Percentiles rank a stretch among this genome's conserved stretches.
Conservation (phyloP, 37 sponge, comb jelly and placozoan genomes). For the Mnemiopsis leidyi region DNA sequence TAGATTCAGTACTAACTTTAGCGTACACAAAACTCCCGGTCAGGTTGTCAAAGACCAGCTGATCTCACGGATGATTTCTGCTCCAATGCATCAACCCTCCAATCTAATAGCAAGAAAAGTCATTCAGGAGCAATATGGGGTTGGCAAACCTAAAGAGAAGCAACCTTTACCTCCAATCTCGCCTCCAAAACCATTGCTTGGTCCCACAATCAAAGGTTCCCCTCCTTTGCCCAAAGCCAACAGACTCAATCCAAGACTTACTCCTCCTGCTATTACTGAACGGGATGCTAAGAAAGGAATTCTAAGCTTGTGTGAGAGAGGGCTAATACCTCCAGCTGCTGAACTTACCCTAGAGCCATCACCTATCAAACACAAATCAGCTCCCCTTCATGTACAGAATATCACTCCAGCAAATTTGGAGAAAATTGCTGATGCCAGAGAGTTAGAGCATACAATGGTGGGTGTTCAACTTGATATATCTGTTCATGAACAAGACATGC, state of each 20-base stretch:
- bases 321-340: constrained; percentile 88
- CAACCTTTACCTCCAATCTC: background rate
- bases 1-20: background rate
- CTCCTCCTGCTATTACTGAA: constrained; percentile 76
- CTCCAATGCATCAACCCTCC: constrained; percentile 64
- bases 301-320: constrained; percentile 89
- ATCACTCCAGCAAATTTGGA: background rate
- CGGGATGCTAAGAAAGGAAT: constrained; percentile 85
- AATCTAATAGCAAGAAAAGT: constrained; percentile 37
- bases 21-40: constrained; percentile 35
- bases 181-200: constrained; percentile 65
- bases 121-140: constrained; percentile 65
- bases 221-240: constrained; percentile 66
- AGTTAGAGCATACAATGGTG: constrained; percentile 61
- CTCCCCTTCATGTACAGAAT: constrained; percentile 48
- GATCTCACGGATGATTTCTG: constrained; percentile 49
- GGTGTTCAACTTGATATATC: constrained; percentile 50
- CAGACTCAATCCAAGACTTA: constrained; percentile 67
- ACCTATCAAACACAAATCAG: constrained; percentile 71
- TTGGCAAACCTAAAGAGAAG: constrained; percentile 10
- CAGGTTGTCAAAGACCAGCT: constrained; percentile 47
- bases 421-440: constrained; percentile 57
- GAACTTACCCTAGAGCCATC: constrained; percentile 79
- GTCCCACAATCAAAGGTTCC: constrained; percentile 44
- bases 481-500: constrained; percentile 28